A percentile compares a stretch with the other conserved stretches of the same genome.
Evolutionary conservation across 2,797 vertebrate species (phyloP).

Genomic region (Morus bassanus): DNA sequence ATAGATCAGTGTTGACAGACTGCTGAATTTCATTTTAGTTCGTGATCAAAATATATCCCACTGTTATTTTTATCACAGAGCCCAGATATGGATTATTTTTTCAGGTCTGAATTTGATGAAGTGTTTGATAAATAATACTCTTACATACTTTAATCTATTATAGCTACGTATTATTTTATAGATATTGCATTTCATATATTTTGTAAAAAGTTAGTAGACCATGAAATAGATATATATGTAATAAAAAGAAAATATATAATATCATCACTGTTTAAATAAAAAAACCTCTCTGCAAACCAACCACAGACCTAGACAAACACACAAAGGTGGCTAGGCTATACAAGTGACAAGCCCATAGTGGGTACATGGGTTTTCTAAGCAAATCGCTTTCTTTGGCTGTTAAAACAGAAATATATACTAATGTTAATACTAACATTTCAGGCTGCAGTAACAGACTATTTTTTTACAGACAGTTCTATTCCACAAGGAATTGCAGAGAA

Average conservation of each 20-base stretch:
- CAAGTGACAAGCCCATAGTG: not conserved
- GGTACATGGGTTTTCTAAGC: not conserved
- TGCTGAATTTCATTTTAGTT: slow-evolving; percentile 25
- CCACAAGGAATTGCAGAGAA: not conserved
- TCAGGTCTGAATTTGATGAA: not conserved
- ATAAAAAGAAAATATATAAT: no score
- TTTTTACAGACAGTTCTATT: not conserved
- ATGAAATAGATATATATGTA: not conserved
- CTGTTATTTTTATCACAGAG: slow-evolving; percentile 45
- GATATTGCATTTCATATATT: not conserved
- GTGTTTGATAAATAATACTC: slow-evolving; percentile 6
- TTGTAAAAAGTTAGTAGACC: not conserved
- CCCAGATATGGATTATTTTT: slow-evolving; percentile 40
- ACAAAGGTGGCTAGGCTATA: not conserved
- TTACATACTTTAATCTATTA: not conserved
- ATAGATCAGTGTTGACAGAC: slow-evolving; percentile 50
- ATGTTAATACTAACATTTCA: not conserved
- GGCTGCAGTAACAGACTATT: not conserved
- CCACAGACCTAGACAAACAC: not conserved
- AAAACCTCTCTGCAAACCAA: not conserved
- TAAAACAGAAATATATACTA: not conserved
- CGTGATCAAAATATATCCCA: not conserved
- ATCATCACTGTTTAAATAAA: no score
- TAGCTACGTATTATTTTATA: not conserved
- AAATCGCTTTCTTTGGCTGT: not conserved